phyloP scores from a whole-genome alignment of 2,888 invertebrate genomes.

The Lamellibrachia columna region DNA sequence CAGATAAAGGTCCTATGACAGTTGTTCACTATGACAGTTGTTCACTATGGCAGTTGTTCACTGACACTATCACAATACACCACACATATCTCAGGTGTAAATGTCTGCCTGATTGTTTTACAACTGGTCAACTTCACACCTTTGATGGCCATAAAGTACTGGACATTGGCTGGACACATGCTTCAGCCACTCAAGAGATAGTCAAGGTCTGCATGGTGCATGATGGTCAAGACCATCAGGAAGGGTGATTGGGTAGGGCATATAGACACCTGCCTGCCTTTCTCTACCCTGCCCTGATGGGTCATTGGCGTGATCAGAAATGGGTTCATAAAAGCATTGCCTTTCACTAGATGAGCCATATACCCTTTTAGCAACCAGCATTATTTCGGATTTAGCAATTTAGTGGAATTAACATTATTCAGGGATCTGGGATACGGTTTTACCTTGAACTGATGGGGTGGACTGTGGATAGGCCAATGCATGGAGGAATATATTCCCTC shows the following conservation, averaged over 20 bases:
- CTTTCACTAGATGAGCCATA: background rate
- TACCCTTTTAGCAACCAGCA: background rate
- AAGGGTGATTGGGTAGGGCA: background rate
- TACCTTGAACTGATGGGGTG: background rate
- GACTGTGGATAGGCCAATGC: background rate
- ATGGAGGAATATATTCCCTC: background rate
- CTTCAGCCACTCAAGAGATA: background rate
- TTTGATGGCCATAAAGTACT: background rate
- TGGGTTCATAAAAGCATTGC: background rate
- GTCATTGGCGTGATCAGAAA: background rate
- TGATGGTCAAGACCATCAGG: background rate
- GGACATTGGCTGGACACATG: background rate
- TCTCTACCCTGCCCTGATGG: background rate
- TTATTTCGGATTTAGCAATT: background rate
- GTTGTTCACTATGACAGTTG: background rate
- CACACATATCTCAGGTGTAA: slow-evolving; percentile 10
- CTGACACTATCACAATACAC: background rate
- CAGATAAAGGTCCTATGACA: background rate
- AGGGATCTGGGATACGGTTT: background rate
- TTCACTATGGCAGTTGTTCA: too few species aligned
- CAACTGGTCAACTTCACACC: slow-evolving; percentile 10
- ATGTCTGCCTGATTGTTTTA: slow-evolving; percentile 5
- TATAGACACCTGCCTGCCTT: background rate
- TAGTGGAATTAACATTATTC: background rate
- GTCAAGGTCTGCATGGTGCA: background rate